Evolutionary conservation across 1,140 invertebrate species (phyloP).

Genomic region (Calliopsis andreniformis): DNA sequence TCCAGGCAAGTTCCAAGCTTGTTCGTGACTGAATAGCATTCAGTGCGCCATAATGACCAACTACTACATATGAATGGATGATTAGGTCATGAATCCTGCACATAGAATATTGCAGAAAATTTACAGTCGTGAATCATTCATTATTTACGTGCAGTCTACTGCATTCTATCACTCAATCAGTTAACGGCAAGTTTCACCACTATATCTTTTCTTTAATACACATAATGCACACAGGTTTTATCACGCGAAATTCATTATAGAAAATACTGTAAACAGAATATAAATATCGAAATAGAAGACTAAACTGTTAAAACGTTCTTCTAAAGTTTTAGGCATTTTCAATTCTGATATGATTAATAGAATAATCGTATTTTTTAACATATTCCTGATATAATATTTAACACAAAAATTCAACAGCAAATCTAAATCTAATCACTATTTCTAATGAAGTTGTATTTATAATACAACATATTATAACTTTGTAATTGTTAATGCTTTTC

Average conservation of each 20-base stretch:
- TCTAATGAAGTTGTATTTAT: no score
- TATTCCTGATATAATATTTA: no score
- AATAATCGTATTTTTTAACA: no score
- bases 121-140: constrained; percentile 28
- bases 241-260: neutral
- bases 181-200: neutral
- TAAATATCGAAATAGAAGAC: neutral
- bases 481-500: no score
- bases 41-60: constrained; percentile 18
- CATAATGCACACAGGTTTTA: neutral
- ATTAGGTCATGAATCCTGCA: constrained; percentile 28
- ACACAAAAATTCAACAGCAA: no score
- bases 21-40: constrained; percentile 10
- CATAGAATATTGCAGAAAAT: constrained; percentile 16
- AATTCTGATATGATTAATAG: no score
- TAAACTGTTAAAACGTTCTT: neutral
- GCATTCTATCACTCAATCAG: neutral
- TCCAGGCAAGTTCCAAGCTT: neutral
- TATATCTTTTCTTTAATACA: neutral
- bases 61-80: constrained; percentile 34
- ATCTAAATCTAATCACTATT: no score
- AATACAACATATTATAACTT: no score
- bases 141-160: constrained; percentile 25
- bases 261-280: neutral
- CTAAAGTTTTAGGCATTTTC: neutral